Percentiles rank a stretch among this genome's conserved stretches.
Evolutionary conservation across 2,888 invertebrate genomes (phyloP).

Genomic region (Heliconius erato): DNA sequence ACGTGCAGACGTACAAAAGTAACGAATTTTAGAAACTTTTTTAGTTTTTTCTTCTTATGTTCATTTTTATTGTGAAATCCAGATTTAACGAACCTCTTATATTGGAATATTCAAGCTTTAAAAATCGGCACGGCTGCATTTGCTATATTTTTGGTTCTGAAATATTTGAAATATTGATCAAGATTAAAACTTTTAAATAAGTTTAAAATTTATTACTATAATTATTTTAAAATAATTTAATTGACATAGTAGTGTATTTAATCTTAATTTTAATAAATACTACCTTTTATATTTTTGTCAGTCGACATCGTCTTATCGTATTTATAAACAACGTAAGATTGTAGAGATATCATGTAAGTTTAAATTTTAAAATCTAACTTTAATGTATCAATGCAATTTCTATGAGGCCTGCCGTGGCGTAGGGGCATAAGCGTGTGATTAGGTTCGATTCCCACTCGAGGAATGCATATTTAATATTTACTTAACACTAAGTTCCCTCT

Average conservation of each 20-base stretch:
- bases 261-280: not conserved
- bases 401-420: no score
- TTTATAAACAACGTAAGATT: not conserved
- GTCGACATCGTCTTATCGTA: not conserved
- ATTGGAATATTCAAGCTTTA: not conserved
- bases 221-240: not conserved
- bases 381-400: no score
- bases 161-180: no score
- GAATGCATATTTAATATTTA: no score
- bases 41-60: not conserved
- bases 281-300: not conserved
- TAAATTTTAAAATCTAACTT: no score
- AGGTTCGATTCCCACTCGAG: no score
- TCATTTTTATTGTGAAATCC: not conserved
- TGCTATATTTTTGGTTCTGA: no score
- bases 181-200: no score
- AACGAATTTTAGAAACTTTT: not conserved
- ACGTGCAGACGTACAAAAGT: not conserved
- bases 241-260: not conserved
- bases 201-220: not conserved
- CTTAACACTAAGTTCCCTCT: no score
- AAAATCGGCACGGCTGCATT: not conserved
- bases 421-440: no score
- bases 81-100: not conserved
- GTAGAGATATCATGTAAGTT: not conserved